These are phyloP conservation scores for Microcebus jonahi DNA, from an alignment of 2,113 vertebrate genomes.

Conservation along the genomic window DNA sequence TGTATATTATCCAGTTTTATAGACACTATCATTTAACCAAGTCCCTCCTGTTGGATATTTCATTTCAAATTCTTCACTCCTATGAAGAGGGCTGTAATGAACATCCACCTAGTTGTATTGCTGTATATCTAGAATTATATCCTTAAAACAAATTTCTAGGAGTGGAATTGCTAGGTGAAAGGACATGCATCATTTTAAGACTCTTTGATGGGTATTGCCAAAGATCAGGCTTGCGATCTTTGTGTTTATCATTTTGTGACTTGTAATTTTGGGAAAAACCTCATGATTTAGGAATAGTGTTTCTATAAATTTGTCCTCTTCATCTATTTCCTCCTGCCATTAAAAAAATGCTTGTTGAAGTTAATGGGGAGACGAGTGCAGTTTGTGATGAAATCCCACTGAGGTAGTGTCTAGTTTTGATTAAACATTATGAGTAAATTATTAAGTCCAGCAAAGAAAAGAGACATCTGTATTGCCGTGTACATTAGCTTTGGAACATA, in stretches of 20 bases:
- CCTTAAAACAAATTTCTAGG: neutral
- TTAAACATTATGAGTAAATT: constrained; percentile 66
- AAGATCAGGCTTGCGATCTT: constrained; percentile 39
- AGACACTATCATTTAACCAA: neutral
- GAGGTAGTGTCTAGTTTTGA: constrained; percentile 55
- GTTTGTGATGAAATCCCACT: constrained; percentile 33
- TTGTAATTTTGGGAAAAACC: constrained; percentile 61
- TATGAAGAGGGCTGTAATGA: neutral
- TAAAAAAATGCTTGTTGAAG: constrained; percentile 56
- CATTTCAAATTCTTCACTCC: neutral
- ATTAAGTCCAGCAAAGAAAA: constrained; percentile 56
- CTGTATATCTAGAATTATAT: neutral
- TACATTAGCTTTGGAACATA: constrained; percentile 36
- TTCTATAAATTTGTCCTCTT: constrained; percentile 37
- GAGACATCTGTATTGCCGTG: neutral
- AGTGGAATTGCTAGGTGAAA: constrained; percentile 8
- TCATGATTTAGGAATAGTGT: constrained; percentile 35
- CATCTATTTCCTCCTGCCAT: constrained; percentile 19
- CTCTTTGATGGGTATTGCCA: constrained; percentile 44
- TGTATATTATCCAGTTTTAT: neutral
- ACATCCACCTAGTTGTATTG: neutral
- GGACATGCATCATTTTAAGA: constrained; percentile 41
- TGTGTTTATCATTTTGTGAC: constrained; percentile 63
- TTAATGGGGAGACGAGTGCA: constrained; percentile 15
- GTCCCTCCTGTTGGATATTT: neutral